phyloP scores from a whole-genome alignment of 2,888 invertebrate genomes.

The Rhingia rostrata region DNA sequence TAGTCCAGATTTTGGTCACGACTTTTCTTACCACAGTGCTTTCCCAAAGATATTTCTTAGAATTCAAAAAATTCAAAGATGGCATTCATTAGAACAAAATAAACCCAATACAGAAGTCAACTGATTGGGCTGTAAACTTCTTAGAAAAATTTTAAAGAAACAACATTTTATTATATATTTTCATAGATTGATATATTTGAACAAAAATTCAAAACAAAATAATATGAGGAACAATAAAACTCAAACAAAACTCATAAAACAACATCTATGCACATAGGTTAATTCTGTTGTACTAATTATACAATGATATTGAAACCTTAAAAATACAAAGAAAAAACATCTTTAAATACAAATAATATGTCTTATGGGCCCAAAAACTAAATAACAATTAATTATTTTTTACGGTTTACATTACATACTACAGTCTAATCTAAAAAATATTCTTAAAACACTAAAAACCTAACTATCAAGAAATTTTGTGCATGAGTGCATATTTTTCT shows the following conservation, averaged over 20 bases:
- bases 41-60: no score
- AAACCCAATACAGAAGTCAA: no score
- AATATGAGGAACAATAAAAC: slow-evolving; percentile 17
- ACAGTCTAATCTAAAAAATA: slow-evolving; percentile 70
- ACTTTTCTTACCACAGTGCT: no score
- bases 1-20: no score
- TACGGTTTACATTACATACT: slow-evolving; percentile 61
- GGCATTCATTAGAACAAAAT: no score
- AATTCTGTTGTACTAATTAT: slow-evolving; percentile 14
- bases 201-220: slow-evolving; percentile 14
- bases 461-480: slow-evolving; percentile 69
- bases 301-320: slow-evolving; percentile 67
- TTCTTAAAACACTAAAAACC: slow-evolving; percentile 68
- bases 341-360: slow-evolving; percentile 30
- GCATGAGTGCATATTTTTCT: slow-evolving; percentile 56
- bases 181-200: slow-evolving; percentile 48
- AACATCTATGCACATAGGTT: slow-evolving; percentile 37
- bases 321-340: slow-evolving; percentile 50
- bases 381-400: slow-evolving; percentile 52
- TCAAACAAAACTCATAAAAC: slow-evolving; percentile 11
- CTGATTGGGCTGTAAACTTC: neutral
- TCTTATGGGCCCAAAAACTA: slow-evolving; percentile 31
- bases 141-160: neutral
- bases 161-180: slow-evolving; percentile 13
- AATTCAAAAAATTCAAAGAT: no score